Percentiles rank a stretch among this genome's conserved stretches.
Evolutionary conservation across 2,888 invertebrate species (phyloP).

Genomic region (Ischnura elegans): DNA sequence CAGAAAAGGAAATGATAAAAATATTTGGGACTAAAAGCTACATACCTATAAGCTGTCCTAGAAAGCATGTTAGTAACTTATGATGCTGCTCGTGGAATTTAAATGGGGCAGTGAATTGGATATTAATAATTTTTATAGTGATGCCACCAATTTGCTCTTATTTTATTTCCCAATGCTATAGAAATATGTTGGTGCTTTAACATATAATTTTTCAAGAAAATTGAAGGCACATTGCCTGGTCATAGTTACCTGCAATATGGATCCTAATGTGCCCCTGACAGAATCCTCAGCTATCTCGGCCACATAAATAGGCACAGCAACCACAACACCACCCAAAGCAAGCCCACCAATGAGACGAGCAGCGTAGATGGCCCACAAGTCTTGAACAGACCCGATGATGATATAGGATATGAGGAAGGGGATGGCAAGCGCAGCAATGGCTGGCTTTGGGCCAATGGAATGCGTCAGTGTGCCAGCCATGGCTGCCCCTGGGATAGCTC

Average conservation of each 20-base stretch:
- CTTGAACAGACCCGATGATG: constrained; percentile 79
- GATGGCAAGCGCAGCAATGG: constrained; percentile 82
- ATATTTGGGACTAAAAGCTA: too few species aligned
- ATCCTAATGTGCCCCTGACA: constrained; percentile 90
- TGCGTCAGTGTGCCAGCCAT: constrained; percentile 88
- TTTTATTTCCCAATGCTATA: too few species aligned
- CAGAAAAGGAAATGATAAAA: too few species aligned
- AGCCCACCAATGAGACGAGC: constrained; percentile 78
- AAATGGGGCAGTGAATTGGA: too few species aligned
- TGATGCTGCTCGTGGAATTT: too few species aligned
- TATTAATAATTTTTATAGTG: too few species aligned
- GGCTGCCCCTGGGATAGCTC: constrained; percentile 87
- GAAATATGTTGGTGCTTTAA: too few species aligned
- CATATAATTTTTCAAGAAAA: too few species aligned
- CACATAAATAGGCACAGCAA: constrained; percentile 92
- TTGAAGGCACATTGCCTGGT: not conserved
- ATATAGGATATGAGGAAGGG: constrained; percentile 86
- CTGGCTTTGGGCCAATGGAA: constrained; percentile 84
- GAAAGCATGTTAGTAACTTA: too few species aligned
- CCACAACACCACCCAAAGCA: constrained; percentile 86
- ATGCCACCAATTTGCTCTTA: too few species aligned
- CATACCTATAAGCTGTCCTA: too few species aligned
- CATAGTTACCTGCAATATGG: constrained; percentile 81
- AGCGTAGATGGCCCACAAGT: constrained; percentile 81
- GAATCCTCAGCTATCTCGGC: constrained; percentile 92